Percentiles rank a stretch among this genome's conserved stretches.
phyloP scores from a whole-genome alignment of 2,888 invertebrate genomes.

The Pyrrhia umbra region DNA sequence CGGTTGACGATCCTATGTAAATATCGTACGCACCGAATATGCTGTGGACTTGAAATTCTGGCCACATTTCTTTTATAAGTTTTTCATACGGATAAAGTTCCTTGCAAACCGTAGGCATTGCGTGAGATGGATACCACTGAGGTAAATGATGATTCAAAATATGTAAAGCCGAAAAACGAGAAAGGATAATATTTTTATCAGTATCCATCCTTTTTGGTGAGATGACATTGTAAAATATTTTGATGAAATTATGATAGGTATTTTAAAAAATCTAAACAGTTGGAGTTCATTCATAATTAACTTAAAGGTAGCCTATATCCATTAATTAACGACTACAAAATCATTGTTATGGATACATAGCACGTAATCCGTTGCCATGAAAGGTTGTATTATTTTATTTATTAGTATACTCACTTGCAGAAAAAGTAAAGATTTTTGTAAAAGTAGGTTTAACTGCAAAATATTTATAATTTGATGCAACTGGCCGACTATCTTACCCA shows the following conservation, averaged over 20 bases:
- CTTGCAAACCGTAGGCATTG: conserved; percentile 41
- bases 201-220: neutral
- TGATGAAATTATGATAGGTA: neutral
- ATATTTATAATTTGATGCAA: too few relatives aligned
- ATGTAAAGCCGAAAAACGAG: conserved; percentile 26
- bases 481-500: too few relatives aligned
- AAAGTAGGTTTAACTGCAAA: too few relatives aligned
- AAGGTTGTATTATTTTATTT: too few relatives aligned
- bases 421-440: too few relatives aligned
- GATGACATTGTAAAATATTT: conserved; percentile 3
- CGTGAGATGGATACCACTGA: conserved; percentile 45
- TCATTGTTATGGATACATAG: too few relatives aligned
- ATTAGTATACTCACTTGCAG: too few relatives aligned
- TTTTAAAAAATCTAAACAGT: too few relatives aligned
- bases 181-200: neutral
- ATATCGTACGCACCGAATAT: conserved; percentile 53
- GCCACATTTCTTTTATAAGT: conserved; percentile 49
- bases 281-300: too few relatives aligned
- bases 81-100: conserved; percentile 50
- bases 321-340: too few relatives aligned
- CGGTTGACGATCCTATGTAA: conserved; percentile 58
- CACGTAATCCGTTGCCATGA: too few relatives aligned
- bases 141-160: conserved; percentile 31
- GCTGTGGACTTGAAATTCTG: conserved; percentile 50
- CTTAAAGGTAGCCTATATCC: too few relatives aligned